Conservation (phyloP, 2,797 vertebrate species). For the Sebastes minor region DNA sequence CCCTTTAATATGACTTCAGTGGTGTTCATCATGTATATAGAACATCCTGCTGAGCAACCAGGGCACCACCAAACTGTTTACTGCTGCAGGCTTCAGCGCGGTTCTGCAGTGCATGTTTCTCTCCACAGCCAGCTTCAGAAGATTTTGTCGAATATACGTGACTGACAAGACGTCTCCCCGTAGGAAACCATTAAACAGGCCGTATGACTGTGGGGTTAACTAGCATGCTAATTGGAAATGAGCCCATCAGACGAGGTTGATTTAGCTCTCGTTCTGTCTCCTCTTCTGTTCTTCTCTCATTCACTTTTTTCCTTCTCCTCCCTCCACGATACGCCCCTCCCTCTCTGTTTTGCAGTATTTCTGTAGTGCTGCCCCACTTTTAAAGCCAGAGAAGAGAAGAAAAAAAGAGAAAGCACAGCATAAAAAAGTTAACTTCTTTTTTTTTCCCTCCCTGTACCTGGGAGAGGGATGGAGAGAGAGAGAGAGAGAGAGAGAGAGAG, state of each 20-base stretch:
- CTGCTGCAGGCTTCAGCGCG: constrained; percentile 10
- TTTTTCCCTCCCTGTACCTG: neutral
- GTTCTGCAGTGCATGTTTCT: neutral
- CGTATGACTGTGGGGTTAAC: constrained; percentile 11
- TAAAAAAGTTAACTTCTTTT: constrained; percentile 17
- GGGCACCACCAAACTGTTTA: neutral
- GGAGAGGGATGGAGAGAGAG: neutral
- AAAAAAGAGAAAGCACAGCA: constrained; percentile 4
- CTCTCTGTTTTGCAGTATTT: constrained; percentile 22
- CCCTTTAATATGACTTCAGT: neutral
- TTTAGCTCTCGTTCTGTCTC: neutral
- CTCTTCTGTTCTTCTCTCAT: neutral
- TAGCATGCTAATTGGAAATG: constrained; percentile 22
- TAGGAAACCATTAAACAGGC: constrained; percentile 13
- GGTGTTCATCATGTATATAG: neutral
- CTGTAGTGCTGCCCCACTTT: constrained; percentile 42
- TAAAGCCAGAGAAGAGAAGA: neutral
- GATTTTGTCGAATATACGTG: neutral
- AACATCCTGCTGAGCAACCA: constrained; percentile 4
- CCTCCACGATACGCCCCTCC: neutral
- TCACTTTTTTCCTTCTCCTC: neutral
- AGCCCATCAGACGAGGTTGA: constrained; percentile 1
- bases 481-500: neutral
- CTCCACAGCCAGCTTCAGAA: neutral
- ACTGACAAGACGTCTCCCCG: neutral